Conservation (phyloP, 2,888 invertebrate genomes). For the Temnothorax rugatulus region DNA sequence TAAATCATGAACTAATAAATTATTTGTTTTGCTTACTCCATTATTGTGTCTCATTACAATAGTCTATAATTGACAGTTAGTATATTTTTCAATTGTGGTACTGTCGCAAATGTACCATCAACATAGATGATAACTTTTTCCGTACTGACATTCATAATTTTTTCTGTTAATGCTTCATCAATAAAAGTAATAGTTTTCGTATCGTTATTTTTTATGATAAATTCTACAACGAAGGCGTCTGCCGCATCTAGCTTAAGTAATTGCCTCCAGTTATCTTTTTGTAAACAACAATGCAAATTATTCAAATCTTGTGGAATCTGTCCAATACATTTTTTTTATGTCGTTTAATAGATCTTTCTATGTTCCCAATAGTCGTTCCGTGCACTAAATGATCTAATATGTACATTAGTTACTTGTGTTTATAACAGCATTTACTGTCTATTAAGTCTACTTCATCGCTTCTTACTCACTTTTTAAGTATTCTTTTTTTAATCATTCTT, state of each 20-base stretch:
- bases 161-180: too few relatives aligned
- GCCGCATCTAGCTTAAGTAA: background rate
- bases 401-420: background rate
- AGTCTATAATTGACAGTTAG: too few relatives aligned
- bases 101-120: too few relatives aligned
- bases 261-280: background rate
- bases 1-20: too few relatives aligned
- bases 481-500: background rate
- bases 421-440: background rate
- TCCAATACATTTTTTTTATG: background rate
- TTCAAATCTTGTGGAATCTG: background rate
- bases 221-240: background rate
- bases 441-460: background rate
- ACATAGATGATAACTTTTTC: too few relatives aligned
- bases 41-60: too few relatives aligned
- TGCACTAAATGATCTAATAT: conserved; percentile 6
- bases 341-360: background rate
- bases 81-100: too few relatives aligned
- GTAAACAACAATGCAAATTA: background rate
- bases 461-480: background rate
- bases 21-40: too few relatives aligned
- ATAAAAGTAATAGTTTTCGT: background rate
- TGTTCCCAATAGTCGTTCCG: background rate
- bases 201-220: background rate
- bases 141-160: too few relatives aligned